Conservation (phyloP, 1,140 invertebrate genomes). For the Bombus affinis region DNA sequence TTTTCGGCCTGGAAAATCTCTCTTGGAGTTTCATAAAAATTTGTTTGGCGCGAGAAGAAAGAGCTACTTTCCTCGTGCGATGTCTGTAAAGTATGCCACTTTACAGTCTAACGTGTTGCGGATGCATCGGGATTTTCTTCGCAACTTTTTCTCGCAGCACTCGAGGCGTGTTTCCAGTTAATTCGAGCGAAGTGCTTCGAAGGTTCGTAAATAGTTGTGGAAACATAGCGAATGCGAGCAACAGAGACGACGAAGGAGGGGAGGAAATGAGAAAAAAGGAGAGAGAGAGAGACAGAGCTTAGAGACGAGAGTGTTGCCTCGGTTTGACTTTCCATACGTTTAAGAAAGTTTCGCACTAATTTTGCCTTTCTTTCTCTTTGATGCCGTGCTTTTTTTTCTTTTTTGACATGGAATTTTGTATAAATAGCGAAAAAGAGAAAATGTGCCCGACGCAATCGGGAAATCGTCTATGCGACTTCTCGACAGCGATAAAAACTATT, state of each 20-base stretch:
- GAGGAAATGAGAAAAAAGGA: background rate
- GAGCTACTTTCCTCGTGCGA: background rate
- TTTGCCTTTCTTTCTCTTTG: background rate
- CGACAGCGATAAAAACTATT: background rate
- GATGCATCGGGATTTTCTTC: constrained; percentile 49
- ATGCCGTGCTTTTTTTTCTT: background rate
- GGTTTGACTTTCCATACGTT: constrained; percentile 64
- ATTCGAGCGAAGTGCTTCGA: constrained; percentile 67
- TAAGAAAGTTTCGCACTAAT: constrained; percentile 59
- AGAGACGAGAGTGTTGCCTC: constrained; percentile 18
- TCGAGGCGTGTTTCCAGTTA: constrained; percentile 60
- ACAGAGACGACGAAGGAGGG: background rate
- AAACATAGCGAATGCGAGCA: constrained; percentile 52
- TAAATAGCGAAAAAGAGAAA: background rate
- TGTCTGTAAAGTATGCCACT: constrained; percentile 12
- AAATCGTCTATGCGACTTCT: background rate
- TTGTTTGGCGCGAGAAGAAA: constrained; percentile 4
- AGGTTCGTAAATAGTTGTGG: constrained; percentile 66
- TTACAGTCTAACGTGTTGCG: constrained; percentile 18
- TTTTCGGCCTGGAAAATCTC: background rate
- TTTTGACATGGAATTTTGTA: constrained; percentile 29
- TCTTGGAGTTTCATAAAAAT: constrained; percentile 1
- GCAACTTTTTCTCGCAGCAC: constrained; percentile 58
- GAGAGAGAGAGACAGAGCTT: background rate
- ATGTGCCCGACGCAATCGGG: background rate